These are phyloP conservation scores for Ciconia stormi DNA, from an alignment of 2,113 vertebrate species.

Conservation along the genomic window DNA sequence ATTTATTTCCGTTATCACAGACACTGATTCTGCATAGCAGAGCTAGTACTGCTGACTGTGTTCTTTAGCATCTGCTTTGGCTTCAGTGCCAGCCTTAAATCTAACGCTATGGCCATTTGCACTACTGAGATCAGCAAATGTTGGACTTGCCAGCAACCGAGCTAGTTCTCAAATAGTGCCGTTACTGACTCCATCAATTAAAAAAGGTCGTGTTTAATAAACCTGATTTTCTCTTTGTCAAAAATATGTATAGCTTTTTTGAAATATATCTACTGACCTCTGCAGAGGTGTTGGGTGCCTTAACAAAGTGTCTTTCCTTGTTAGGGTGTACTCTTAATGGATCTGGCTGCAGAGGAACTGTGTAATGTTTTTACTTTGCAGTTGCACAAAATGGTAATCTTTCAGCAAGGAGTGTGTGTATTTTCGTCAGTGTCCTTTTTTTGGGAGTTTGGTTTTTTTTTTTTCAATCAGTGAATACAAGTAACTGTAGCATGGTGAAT, in stretches of 20 bases:
- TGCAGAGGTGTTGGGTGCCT: neutral
- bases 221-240: neutral
- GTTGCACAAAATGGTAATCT: neutral
- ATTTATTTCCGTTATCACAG: neutral
- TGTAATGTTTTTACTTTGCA: neutral
- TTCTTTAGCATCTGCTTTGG: neutral
- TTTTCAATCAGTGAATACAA: neutral
- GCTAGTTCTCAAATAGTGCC: neutral
- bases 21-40: neutral
- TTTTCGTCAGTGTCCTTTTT: neutral
- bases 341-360: neutral
- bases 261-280: fast-evolving
- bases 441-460: too few species aligned
- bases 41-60: neutral
- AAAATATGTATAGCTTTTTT: neutral
- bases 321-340: neutral
- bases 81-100: neutral
- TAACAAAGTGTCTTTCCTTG: neutral
- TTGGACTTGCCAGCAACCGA: neutral
- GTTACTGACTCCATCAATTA: neutral
- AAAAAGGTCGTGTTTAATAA: neutral
- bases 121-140: conserved; percentile 1
- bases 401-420: neutral
- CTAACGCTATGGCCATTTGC: neutral
- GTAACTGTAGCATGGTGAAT: fast-evolving